Conservation (phyloP, 2,113 vertebrate genomes). For the Lagenorhynchus albirostris region DNA sequence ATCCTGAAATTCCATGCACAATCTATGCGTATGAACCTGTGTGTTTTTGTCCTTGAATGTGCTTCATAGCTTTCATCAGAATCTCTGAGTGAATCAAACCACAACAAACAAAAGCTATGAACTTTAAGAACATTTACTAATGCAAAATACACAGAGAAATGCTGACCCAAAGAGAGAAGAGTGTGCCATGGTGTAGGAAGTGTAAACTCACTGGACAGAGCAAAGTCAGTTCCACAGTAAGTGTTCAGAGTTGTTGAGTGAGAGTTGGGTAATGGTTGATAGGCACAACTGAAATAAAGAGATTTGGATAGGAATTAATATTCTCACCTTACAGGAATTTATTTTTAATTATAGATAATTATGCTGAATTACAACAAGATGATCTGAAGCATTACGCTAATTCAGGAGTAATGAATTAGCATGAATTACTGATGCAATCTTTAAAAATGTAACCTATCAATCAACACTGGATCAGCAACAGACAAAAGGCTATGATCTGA, state of each 20-base stretch:
- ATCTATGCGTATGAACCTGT: too few relatives aligned
- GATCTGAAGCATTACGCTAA: conserved; percentile 53
- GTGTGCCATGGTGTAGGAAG: neutral
- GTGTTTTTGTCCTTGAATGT: neutral
- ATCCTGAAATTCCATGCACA: neutral
- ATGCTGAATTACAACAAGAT: conserved; percentile 39
- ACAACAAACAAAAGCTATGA: neutral
- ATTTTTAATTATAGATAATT: conserved; percentile 67
- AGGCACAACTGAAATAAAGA: conserved; percentile 50
- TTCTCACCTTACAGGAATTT: conserved; percentile 59
- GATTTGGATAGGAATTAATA: conserved; percentile 40
- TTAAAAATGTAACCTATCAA: conserved; percentile 58
- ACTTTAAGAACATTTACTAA: neutral
- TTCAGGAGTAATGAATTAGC: conserved; percentile 47
- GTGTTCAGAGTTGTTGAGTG: neutral
- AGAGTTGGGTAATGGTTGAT: neutral
- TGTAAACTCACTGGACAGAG: neutral
- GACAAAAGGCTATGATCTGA: conserved; percentile 61
- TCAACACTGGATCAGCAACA: conserved; percentile 56
- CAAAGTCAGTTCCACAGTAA: neutral
- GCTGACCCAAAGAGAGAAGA: neutral
- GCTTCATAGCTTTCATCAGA: neutral
- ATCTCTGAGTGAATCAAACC: neutral
- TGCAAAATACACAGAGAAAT: neutral
- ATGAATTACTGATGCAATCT: conserved; percentile 62